Evolutionary conservation across 2,888 invertebrate genomes (phyloP), one percentile per base, ranked within the genome.

Genomic region (Hanleya hanleyi): DNA sequence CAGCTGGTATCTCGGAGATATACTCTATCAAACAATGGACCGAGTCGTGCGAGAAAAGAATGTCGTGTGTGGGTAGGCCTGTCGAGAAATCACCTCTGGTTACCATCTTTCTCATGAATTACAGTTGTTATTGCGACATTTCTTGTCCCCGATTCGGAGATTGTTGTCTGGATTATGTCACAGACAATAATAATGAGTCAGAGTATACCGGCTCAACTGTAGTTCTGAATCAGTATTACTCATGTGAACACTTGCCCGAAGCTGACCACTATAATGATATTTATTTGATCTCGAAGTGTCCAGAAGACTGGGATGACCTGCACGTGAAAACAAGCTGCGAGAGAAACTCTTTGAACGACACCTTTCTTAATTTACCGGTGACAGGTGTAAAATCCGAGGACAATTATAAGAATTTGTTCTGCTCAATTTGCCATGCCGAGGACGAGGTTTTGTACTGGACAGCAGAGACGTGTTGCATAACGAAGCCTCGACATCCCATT

Each of bases 151-250:
- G 75, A 15, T 81, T 77, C 67, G 70, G 69, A 6, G 85, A 85
- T 74, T 85, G 85, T 67, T 85, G 85, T 66, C 49, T 68, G 22
- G 84, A 85, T 65, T 72, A 71, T 70, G 62, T 36, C 38, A 66
- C 35, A 0, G 33, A 15, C 0, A 12, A 49, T 5, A n/a, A 33
- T 15, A 57, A n/a, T 2, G 15, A 66, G 15, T 7, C 22, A n/a
- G 4, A 32, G 1, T 29, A 35, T 9, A 41, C 22, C 15, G 3
- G 1, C 15, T 0, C 32, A 51, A n/a, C 9, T 6, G 18, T 26
- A 22, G 18, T 62, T 35, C 15, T 67, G 36, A 26, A 66, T 33
- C 29, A 71, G n/a, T 67, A 71, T 51, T 61, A 77, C 36, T 49
- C 71, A 12, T 81, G 81, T 61, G 50, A 70, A 9, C 12, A 62